Evolutionary conservation across 2,113 vertebrate genomes (phyloP).

Genomic region (Hemicordylus capensis): DNA sequence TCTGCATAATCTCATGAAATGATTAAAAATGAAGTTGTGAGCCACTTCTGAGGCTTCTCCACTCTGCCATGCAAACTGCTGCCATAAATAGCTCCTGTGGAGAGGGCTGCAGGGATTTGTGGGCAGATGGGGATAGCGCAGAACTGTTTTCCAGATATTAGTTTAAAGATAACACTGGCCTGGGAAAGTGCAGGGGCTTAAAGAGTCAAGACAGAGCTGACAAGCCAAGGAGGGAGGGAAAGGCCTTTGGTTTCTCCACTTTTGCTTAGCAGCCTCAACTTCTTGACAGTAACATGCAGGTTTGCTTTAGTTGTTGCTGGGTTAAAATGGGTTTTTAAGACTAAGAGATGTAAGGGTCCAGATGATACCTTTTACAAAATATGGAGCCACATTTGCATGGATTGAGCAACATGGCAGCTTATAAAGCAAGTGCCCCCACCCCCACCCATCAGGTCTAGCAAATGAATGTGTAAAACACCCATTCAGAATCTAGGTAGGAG

Average conservation of each 20-base stretch:
- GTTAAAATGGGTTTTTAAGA: neutral
- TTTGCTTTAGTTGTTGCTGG: neutral
- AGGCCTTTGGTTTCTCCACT: neutral
- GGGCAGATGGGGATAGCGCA: neutral
- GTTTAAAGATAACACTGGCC: neutral
- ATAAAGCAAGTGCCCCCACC: too few species aligned
- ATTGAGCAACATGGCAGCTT: too few species aligned
- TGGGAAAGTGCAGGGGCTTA: conserved; percentile 11
- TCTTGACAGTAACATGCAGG: neutral
- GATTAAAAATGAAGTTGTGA: conserved; percentile 1
- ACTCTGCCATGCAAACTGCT: neutral
- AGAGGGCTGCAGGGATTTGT: neutral
- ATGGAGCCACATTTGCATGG: neutral
- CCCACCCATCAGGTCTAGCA: too few species aligned
- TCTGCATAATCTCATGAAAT: conserved; percentile 9
- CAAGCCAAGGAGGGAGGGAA: neutral
- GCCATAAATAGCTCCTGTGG: neutral
- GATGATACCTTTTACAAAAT: neutral
- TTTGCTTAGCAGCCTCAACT: neutral
- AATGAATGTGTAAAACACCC: neutral
- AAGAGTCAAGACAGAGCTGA: neutral
- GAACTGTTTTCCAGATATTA: neutral
- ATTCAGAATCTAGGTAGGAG: neutral
- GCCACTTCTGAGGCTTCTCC: neutral
- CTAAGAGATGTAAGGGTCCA: neutral